phyloP scores from a whole-genome alignment of 2,797 vertebrate species.

The Galaxias olidus region DNA sequence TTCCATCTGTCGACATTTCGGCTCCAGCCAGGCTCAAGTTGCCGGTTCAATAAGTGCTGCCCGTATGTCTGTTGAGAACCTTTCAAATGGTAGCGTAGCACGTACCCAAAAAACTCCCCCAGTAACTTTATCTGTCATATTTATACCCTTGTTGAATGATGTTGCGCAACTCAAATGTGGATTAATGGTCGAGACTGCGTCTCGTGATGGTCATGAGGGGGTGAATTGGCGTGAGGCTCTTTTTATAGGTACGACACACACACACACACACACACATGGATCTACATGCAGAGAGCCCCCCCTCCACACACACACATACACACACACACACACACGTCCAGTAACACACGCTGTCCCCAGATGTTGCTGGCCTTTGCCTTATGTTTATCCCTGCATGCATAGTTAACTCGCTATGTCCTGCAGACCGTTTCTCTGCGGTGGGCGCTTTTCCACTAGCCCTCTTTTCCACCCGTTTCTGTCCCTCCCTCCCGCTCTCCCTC shows the following conservation, averaged over 20 bases:
- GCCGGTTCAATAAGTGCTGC: conserved; percentile 32
- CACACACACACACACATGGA: conserved; percentile 21
- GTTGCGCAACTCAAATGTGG: conserved; percentile 45
- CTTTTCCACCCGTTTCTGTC: conserved; percentile 27
- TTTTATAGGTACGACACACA: conserved; percentile 14
- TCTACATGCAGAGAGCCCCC: conserved; percentile 1
- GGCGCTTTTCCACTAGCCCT: conserved; percentile 45
- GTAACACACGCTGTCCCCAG: conserved; percentile 44
- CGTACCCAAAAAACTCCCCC: conserved; percentile 45
- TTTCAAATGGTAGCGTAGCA: conserved; percentile 44
- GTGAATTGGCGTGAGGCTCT: conserved; percentile 16
- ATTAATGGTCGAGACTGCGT: conserved; percentile 39
- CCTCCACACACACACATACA: conserved; percentile 15
- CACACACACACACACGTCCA: conserved; percentile 11
- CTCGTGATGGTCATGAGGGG: conserved; percentile 35
- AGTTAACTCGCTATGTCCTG: conserved; percentile 49
- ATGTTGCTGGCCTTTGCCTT: conserved; percentile 61
- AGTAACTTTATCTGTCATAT: conserved; percentile 63
- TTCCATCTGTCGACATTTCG: conserved; percentile 52
- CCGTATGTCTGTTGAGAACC: conserved; percentile 48
- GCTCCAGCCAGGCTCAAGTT: conserved; percentile 55
- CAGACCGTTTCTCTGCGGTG: conserved; percentile 28
- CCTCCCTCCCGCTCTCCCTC: not conserved
- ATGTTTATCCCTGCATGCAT: conserved; percentile 59
- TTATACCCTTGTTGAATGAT: conserved; percentile 51